These are phyloP conservation scores for Triplophysa dalaica DNA, from an alignment of 2,113 vertebrate species.

Conservation along the genomic window DNA sequence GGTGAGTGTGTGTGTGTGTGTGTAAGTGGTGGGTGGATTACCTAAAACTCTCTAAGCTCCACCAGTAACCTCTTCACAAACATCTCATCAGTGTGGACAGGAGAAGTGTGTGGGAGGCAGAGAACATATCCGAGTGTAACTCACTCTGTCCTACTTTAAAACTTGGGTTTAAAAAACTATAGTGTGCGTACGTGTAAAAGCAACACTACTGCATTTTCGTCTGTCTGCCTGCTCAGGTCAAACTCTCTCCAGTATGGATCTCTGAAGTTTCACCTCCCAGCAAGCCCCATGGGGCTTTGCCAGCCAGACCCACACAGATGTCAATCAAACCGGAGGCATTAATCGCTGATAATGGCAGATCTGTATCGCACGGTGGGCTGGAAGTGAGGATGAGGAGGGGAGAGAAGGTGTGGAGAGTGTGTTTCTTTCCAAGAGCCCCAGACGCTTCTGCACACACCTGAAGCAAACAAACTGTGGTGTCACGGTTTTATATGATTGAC, in stretches of 20 bases:
- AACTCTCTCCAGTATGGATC: slow-evolving; percentile 8
- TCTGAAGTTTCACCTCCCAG: slow-evolving; percentile 26
- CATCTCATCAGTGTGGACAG: slow-evolving; percentile 29
- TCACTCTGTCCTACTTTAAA: slow-evolving; percentile 41
- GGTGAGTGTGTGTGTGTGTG: not conserved
- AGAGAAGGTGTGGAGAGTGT: not conserved
- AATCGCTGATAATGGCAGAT: slow-evolving; percentile 46
- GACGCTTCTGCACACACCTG: not conserved
- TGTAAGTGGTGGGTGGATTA: slow-evolving; percentile 37
- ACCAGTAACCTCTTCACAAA: slow-evolving; percentile 32
- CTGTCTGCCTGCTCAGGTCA: slow-evolving; percentile 3
- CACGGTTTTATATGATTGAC: not conserved
- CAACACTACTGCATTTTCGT: not conserved
- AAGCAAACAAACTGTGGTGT: not conserved
- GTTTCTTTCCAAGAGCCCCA: not conserved
- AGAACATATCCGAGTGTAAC: slow-evolving; percentile 33
- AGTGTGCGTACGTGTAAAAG: not conserved
- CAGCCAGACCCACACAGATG: slow-evolving; percentile 25
- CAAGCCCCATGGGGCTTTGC: slow-evolving; percentile 27
- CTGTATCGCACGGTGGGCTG: slow-evolving; percentile 6
- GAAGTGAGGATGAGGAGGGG: not conserved
- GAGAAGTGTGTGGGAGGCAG: slow-evolving; percentile 27
- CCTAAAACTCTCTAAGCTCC: slow-evolving; percentile 32
- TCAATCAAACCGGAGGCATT: slow-evolving; percentile 32
- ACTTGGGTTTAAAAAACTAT: not conserved